Evolutionary conservation across 2,888 invertebrate species (phyloP).

Genomic region (Mesorhabditis spiculigera): DNA sequence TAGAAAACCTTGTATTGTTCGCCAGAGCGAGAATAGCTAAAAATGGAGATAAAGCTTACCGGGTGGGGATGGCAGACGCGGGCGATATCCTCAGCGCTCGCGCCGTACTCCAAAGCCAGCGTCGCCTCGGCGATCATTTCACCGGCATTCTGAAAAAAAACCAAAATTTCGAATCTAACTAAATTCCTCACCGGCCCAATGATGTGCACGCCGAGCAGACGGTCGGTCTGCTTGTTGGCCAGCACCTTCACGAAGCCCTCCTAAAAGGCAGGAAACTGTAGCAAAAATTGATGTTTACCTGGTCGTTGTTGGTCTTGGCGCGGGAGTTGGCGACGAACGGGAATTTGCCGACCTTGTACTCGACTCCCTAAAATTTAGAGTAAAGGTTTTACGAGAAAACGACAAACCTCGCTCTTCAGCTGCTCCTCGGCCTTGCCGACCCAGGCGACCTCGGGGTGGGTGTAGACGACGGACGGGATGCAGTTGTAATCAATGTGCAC

Average conservation of each 20-base stretch:
- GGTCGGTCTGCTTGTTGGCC: slow-evolving; percentile 86
- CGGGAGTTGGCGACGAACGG: slow-evolving; percentile 95
- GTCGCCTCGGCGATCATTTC: slow-evolving; percentile 97
- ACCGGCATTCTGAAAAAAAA: slow-evolving; percentile 75
- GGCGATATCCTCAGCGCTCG: slow-evolving; percentile 94
- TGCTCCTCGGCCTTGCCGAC: slow-evolving; percentile 91
- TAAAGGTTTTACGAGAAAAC: neutral
- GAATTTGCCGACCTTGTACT: slow-evolving; percentile 94
- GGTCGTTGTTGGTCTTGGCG: slow-evolving; percentile 95
- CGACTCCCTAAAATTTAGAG: slow-evolving; percentile 70
- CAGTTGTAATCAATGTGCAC: slow-evolving; percentile 99
- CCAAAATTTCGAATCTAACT: slow-evolving; percentile 7
- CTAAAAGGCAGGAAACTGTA: slow-evolving; percentile 67
- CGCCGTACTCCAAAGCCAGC: slow-evolving; percentile 97
- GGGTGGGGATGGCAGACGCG: slow-evolving; percentile 99
- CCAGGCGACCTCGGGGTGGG: slow-evolving; percentile 98
- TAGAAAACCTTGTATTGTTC: too few species aligned
- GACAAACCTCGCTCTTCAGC: slow-evolving; percentile 79
- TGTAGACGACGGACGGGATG: slow-evolving; percentile 99
- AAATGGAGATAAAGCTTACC: too few species aligned
- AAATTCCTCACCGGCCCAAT: slow-evolving; percentile 74
- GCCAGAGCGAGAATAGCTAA: too few species aligned
- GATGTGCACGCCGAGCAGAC: slow-evolving; percentile 92
- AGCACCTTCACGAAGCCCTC: slow-evolving; percentile 87
- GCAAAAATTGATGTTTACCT: slow-evolving; percentile 64